Base-by-base conservation (phyloP, 1,140 invertebrate genomes). In the Papilio polyxenes region DNA sequence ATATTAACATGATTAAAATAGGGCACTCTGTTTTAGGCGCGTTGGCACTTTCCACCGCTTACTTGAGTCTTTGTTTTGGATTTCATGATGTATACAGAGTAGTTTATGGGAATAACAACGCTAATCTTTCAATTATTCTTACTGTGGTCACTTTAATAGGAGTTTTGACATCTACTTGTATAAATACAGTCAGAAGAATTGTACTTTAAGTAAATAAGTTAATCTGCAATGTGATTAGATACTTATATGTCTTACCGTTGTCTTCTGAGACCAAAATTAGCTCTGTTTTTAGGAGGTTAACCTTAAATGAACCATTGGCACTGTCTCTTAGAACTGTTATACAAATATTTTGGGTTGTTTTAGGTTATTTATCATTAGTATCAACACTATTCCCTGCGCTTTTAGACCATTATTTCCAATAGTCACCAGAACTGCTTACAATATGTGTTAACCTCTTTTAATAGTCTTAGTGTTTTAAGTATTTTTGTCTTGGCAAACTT, bases 131-230 rank as follows among this genome's bases (percentile, higher is more conserved):
- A 0, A 89, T 89, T 37, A 20, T 82, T 0, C 74, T 89, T 5
- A 81, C 87, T 8, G 82, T 84, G 1, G 15, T 87, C 10, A 84
- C 84, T 31, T 82, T 88, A 80, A 56, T 86, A 17, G 86, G 86
- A 7, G 69, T 82, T 62, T 53, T 89, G 15, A 5, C 80, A 0
- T 83, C 84, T 17, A 53, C 86, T 2, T 74, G 59, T 76, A 44
- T 84, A 62, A 81, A 83, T 82, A 79, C 79, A 11, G 20, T 85
- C 7, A 82, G 56, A 17, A 83, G 83, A 78, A 77, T 86, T 56
- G 20, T 80, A 10, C 4, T 9, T 69, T 80, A 69, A 48, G 1
- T n/a, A 62, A 10, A 20, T 62, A 23, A 65, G 23, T 13, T 31
- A 31, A 53, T 15, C 51, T 65, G 0, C 13, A 31, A 7, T 62